Conservation (phyloP, 2,113 vertebrate species). For the Columba livia region DNA sequence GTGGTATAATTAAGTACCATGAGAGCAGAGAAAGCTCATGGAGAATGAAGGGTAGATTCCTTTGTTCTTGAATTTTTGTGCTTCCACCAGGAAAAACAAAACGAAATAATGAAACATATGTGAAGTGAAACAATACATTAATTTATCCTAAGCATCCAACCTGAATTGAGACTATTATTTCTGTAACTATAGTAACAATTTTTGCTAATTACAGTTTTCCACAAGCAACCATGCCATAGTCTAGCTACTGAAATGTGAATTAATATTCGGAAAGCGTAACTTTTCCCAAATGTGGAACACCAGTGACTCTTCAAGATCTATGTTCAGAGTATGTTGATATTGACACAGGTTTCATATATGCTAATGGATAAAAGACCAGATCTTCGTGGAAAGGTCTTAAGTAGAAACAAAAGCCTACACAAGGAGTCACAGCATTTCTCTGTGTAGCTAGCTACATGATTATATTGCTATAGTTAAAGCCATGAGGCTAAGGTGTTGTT, state of each 20-base stretch:
- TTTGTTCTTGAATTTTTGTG: background rate
- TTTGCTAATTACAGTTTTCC: slow-evolving; percentile 20
- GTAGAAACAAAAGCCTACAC: background rate
- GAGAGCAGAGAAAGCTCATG: background rate
- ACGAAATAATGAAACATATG: background rate
- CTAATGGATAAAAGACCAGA: background rate
- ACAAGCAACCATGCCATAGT: background rate
- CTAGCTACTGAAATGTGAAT: background rate
- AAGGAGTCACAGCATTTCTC: background rate
- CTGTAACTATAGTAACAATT: background rate
- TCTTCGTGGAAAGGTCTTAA: background rate
- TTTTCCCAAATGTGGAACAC: background rate
- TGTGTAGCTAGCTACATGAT: background rate
- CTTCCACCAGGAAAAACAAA: background rate
- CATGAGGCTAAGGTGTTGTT: background rate
- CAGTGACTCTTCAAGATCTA: background rate
- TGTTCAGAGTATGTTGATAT: background rate
- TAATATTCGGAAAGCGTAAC: background rate
- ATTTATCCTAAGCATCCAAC: background rate
- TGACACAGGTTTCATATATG: background rate
- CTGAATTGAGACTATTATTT: background rate
- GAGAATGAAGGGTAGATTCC: background rate
- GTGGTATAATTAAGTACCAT: background rate
- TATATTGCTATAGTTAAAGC: background rate
- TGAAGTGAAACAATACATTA: background rate